A percentile compares a stretch with the other conserved stretches of the same genome.
Conservation (phyloP, 2,888 invertebrate genomes). For the Aphidius colemani region DNA sequence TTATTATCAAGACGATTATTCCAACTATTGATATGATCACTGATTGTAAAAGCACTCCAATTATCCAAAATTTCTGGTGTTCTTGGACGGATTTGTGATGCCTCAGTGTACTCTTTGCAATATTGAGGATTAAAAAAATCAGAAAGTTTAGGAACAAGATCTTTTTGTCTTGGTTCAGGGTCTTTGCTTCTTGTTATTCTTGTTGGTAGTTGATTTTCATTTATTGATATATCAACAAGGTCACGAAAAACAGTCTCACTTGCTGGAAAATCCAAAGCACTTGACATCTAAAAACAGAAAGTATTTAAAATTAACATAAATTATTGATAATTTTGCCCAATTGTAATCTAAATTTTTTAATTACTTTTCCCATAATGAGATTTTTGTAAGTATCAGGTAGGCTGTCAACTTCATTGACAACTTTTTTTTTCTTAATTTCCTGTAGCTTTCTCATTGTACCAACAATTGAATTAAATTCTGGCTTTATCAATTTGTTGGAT, state of each 20-base stretch:
- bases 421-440: slow-evolving; percentile 41
- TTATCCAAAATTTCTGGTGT: slow-evolving; percentile 40
- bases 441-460: slow-evolving; percentile 47
- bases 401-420: slow-evolving; percentile 40
- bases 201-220: slow-evolving; percentile 47
- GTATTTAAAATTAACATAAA: slow-evolving; percentile 11
- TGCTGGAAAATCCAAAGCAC: slow-evolving; percentile 47
- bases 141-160: slow-evolving; percentile 45
- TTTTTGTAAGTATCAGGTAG: slow-evolving; percentile 42
- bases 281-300: slow-evolving; percentile 42
- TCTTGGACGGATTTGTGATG: slow-evolving; percentile 37
- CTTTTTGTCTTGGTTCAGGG: slow-evolving; percentile 50
- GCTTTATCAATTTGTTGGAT: slow-evolving; percentile 37
- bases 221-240: slow-evolving; percentile 47
- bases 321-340: background rate
- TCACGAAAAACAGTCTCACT: slow-evolving; percentile 50
- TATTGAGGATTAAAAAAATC: slow-evolving; percentile 48
- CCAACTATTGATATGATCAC: slow-evolving; percentile 49
- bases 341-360: slow-evolving; percentile 2
- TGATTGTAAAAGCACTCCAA: slow-evolving; percentile 48
- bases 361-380: slow-evolving; percentile 48
- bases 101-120: slow-evolving; percentile 42
- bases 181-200: slow-evolving; percentile 49
- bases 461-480: slow-evolving; percentile 53
- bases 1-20: slow-evolving; percentile 41